A percentile compares a stretch with the other conserved stretches of the same genome.
Evolutionary conservation across 2,797 vertebrate genomes (phyloP).

Genomic region (Chloroceryle inda): DNA sequence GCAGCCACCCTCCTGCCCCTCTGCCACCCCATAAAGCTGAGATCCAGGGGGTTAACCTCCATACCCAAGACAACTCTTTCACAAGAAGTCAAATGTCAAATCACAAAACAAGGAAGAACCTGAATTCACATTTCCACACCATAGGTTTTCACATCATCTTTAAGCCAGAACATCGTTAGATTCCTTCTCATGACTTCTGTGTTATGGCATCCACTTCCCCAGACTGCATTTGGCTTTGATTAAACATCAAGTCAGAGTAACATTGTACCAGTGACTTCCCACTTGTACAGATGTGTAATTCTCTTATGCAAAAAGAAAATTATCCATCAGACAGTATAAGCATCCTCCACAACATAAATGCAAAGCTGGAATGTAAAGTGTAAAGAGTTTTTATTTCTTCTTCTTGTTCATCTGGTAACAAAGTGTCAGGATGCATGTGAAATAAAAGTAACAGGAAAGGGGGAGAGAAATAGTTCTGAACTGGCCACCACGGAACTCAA

Average conservation of each 20-base stretch:
- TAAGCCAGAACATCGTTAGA: background rate
- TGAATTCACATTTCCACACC: background rate
- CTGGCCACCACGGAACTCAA: background rate
- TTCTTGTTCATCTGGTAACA: background rate
- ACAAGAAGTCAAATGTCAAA: background rate
- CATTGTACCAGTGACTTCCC: slow-evolving; percentile 36
- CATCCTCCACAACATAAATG: background rate
- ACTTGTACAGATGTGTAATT: background rate
- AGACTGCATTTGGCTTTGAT: background rate
- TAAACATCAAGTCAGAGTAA: slow-evolving; percentile 26
- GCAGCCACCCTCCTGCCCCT: background rate
- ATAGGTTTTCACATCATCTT: background rate
- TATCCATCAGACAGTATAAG: background rate
- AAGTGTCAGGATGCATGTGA: background rate
- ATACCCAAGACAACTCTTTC: background rate
- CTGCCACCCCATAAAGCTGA: background rate
- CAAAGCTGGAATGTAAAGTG: background rate
- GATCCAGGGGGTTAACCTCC: background rate
- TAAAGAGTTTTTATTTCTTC: background rate
- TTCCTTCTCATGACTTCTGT: background rate
- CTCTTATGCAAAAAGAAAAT: background rate
- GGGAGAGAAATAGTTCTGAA: background rate
- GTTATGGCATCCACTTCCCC: background rate
- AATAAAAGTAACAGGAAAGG: background rate
- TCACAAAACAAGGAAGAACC: background rate